These are phyloP conservation scores for Botia kubotai DNA, from an alignment of 2,797 vertebrate genomes.

Conservation along the genomic window DNA sequence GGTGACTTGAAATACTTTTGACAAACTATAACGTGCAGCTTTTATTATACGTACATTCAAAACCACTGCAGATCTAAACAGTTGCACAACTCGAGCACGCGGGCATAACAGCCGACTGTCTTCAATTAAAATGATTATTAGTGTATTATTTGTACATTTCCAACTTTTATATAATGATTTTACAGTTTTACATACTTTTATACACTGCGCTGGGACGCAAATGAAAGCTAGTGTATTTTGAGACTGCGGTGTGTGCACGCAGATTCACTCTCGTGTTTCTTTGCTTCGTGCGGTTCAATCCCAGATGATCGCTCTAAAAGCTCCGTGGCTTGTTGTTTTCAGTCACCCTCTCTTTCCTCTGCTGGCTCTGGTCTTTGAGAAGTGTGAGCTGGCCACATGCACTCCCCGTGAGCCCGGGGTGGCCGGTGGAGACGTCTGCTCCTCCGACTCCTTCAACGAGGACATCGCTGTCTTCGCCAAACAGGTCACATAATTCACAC, in stretches of 20 bases:
- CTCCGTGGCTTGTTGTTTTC: slow-evolving; percentile 66
- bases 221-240: too few relatives aligned
- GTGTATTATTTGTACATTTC: too few relatives aligned
- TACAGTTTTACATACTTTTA: too few relatives aligned
- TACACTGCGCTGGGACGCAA: too few relatives aligned
- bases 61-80: not conserved
- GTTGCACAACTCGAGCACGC: not conserved
- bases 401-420: slow-evolving; percentile 98
- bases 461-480: slow-evolving; percentile 99
- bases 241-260: too few relatives aligned
- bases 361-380: slow-evolving; percentile 99
- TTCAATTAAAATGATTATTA: too few relatives aligned
- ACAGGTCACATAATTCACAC: slow-evolving; percentile 83
- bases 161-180: too few relatives aligned
- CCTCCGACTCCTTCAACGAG: slow-evolving; percentile 99
- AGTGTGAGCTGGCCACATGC: slow-evolving; percentile 99
- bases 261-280: not conserved
- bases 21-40: not conserved
- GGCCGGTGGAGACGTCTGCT: slow-evolving; percentile 98
- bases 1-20: not conserved
- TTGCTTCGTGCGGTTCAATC: not conserved
- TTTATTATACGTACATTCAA: not conserved
- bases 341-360: slow-evolving; percentile 99
- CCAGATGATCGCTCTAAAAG: not conserved
- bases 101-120: too few relatives aligned